Base-by-base conservation (phyloP, 2,113 vertebrate species). In the Alethe diademata region DNA sequence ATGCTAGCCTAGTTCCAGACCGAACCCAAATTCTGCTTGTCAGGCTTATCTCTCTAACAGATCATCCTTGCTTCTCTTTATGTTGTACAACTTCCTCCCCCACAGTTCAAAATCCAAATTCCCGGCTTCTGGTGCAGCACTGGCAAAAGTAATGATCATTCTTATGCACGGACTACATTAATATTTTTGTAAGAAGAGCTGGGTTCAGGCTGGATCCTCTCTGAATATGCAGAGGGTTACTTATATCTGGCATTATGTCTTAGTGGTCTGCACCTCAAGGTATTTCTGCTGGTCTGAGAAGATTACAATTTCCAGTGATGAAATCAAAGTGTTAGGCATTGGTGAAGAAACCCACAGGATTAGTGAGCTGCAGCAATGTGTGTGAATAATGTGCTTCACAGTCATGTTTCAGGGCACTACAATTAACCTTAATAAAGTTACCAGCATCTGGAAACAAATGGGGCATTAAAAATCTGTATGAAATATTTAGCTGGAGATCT, bases 351-450 rank as follows among this genome's bases (percentile, higher is more conserved):
- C 58, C 29, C 65, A 29, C 33, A 66, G 67, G 31, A 60, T 60
- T 83, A 88, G 60, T 71, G 75, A 92, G 51, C 78, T 94, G 86
- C 85, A 88, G 78, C 78, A 89, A 17, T 14, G 67, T 83, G 47
- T 93, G 75, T 86, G 82, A 96, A 93, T 94, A 71, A 94, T 84
- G 84, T 88, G 86, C 61, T 91, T 53, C 76, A 45, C 28, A 78
- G 76, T 36, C 80, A 65, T 78, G 83, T 95, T 93, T 78, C 85
- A 86, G 93, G 88, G 92, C 86, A 91, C 69, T 38, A 84, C 80
- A 97, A 95, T 97, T 97, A 97, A 97, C 95, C 92, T 95, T 95
- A 94, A 96, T 95, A 92, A 93, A 95, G 91, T 92, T 86, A 91
- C 89, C 65, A 91, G 91, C 94, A 96, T 91, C 94, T 95, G 92